These are phyloP conservation scores for Telmatochromis bifrenatus DNA, from an alignment of 2,113 vertebrate species.

Conservation along the genomic window DNA sequence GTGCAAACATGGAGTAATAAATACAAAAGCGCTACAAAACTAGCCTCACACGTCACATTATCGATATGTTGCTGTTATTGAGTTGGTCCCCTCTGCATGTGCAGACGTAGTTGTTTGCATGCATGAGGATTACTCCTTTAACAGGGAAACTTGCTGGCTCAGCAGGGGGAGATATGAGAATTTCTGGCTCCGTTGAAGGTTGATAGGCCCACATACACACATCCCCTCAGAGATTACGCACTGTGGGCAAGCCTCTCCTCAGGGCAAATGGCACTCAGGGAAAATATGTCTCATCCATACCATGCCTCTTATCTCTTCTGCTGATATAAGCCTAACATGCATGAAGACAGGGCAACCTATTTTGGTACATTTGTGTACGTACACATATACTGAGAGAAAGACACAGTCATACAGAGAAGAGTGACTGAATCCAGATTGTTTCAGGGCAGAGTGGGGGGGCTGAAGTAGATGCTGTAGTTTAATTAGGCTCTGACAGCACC, in stretches of 20 bases:
- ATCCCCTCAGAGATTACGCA: constrained; percentile 27
- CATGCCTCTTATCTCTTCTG: background rate
- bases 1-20: background rate
- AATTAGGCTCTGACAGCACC: constrained; percentile 58
- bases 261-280: constrained; percentile 9
- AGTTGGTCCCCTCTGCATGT: background rate
- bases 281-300: constrained; percentile 8
- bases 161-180: constrained; percentile 22
- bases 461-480: constrained; percentile 30
- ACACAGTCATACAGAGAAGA: background rate
- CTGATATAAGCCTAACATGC: background rate
- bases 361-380: background rate
- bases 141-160: constrained; percentile 18
- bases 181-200: constrained; percentile 22
- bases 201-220: constrained; percentile 44
- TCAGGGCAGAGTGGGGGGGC: background rate
- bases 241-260: constrained; percentile 21
- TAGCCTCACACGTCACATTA: background rate
- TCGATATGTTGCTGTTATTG: background rate
- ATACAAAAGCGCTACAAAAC: background rate
- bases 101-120: background rate
- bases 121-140: constrained; percentile 4
- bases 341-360: background rate
- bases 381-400: background rate
- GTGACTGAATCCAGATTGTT: constrained; percentile 10